Conservation (phyloP, 2,113 vertebrate genomes). For the Pleuronectes platessa region DNA sequence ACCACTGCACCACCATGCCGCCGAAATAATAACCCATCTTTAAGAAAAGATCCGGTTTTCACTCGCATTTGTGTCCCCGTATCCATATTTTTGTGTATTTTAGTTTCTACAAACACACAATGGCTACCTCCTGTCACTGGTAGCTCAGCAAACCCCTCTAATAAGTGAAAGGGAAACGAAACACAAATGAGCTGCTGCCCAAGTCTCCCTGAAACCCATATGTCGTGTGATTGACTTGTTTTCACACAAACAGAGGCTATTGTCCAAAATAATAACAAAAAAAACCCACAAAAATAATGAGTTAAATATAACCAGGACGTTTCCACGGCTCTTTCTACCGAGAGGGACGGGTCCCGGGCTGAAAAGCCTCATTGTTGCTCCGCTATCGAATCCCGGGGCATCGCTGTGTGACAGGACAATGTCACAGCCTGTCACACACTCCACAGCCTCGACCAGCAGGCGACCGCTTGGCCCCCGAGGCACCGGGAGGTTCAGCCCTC, state of each 20-base stretch:
- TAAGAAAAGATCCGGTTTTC: neutral
- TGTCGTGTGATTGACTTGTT: neutral
- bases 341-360: neutral
- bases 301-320: neutral
- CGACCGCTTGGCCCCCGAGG: neutral
- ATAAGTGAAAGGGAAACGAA: neutral
- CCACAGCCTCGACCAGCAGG: slow-evolving; percentile 29
- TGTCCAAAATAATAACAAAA: neutral
- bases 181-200: neutral
- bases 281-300: neutral
- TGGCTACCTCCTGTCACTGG: neutral
- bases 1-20: too few relatives aligned
- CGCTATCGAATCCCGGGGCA: slow-evolving; percentile 41
- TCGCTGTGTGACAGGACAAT: slow-evolving; percentile 48
- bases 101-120: neutral
- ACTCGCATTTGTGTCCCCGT: neutral
- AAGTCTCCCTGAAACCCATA: neutral
- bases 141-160: slow-evolving; percentile 2
- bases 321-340: neutral
- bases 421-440: slow-evolving; percentile 58
- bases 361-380: slow-evolving; percentile 27
- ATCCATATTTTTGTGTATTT: neutral
- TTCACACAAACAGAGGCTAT: neutral
- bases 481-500: slow-evolving; percentile 6
- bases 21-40: neutral